These are phyloP conservation scores for Corydoras sp. DNA, from an alignment of 2,113 vertebrate genomes.

Conservation along the genomic window DNA sequence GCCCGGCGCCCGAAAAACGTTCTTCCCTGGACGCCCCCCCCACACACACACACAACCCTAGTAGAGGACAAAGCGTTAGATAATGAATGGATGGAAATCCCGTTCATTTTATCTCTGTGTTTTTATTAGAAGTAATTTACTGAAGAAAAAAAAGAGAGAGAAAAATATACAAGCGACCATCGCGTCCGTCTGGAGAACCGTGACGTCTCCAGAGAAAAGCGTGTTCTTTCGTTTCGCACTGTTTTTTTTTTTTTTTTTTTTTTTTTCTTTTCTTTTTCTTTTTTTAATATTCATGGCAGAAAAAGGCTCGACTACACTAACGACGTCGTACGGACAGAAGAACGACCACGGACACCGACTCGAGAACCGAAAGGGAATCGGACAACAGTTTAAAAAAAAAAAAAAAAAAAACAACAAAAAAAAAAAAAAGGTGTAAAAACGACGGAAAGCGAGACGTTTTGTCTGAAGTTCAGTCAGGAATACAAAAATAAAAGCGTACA, in stretches of 20 bases:
- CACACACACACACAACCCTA: no score
- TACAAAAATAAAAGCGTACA: slow-evolving; percentile 57
- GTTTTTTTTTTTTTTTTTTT: slow-evolving; percentile 47
- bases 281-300: slow-evolving; percentile 43
- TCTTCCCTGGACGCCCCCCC: no score
- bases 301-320: slow-evolving; percentile 64
- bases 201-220: slow-evolving; percentile 57
- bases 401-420: slow-evolving; percentile 63
- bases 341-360: slow-evolving; percentile 53
- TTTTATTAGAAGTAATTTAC: slow-evolving; percentile 74
- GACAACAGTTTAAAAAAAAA: slow-evolving; percentile 56
- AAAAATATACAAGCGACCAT: slow-evolving; percentile 64
- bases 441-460: slow-evolving; percentile 36
- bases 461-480: slow-evolving; percentile 63
- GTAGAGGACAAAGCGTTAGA: no score
- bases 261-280: slow-evolving; percentile 48
- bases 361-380: slow-evolving; percentile 50
- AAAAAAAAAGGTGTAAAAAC: slow-evolving; percentile 55
- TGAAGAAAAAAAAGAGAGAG: slow-evolving; percentile 59
- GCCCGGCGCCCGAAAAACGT: slow-evolving; percentile 56
- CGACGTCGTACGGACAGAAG: slow-evolving; percentile 61
- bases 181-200: slow-evolving; percentile 57
- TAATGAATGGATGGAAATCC: no score
- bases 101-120: slow-evolving; percentile 14
- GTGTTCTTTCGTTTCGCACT: slow-evolving; percentile 48